phyloP scores from a whole-genome alignment of 2,797 vertebrate species.

The Valencia hispanica region DNA sequence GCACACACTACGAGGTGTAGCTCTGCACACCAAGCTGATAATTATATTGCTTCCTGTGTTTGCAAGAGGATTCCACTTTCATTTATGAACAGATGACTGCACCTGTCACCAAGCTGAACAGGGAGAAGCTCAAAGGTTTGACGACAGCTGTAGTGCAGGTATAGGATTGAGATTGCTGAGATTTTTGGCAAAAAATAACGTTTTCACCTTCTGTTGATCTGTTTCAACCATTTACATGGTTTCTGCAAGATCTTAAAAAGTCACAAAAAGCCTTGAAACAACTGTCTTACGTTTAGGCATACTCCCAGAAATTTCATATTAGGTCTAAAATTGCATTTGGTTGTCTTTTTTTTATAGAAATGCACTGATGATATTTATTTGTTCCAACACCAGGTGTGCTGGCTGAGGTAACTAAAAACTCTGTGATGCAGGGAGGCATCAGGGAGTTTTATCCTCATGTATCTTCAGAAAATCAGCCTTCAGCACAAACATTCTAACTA shows the following conservation, averaged over 20 bases:
- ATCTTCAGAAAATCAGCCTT: not conserved
- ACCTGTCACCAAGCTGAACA: constrained; percentile 37
- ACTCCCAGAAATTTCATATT: not conserved
- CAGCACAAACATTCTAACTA: not conserved
- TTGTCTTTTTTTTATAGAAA: not conserved
- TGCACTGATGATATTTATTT: not conserved
- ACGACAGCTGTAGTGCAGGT: not conserved
- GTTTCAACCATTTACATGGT: not conserved
- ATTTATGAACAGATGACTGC: constrained; percentile 46
- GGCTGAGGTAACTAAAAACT: not conserved
- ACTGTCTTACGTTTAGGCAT: not conserved
- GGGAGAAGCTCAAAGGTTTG: not conserved
- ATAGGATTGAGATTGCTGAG: not conserved
- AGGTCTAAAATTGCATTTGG: not conserved
- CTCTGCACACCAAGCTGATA: not conserved
- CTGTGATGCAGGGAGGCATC: no score
- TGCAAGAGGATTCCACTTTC: constrained; percentile 34
- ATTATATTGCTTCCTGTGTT: not conserved
- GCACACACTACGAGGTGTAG: not conserved
- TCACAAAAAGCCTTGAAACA: not conserved
- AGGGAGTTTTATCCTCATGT: not conserved
- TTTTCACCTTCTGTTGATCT: not conserved
- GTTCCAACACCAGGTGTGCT: not conserved
- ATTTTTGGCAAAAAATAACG: not conserved
- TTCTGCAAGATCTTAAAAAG: not conserved